Evolutionary conservation across 2,797 vertebrate species (phyloP).

Genomic region (Eutrigla gurnardus): DNA sequence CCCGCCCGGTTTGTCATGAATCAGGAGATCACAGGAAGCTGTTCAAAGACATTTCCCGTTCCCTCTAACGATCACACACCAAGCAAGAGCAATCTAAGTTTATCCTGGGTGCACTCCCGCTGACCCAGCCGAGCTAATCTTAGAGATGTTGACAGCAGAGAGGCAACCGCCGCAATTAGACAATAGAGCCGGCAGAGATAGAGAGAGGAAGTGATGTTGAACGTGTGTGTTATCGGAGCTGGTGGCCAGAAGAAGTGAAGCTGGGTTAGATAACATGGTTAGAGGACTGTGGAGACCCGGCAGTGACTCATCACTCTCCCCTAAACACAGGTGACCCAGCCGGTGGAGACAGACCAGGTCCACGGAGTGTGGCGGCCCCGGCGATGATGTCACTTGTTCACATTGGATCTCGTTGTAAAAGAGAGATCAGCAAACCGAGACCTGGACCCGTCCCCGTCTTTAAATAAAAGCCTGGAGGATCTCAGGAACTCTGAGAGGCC

Average conservation of each 20-base stretch:
- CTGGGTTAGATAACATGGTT: conserved; percentile 46
- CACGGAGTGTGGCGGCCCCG: conserved; percentile 19
- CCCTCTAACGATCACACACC: conserved; percentile 19
- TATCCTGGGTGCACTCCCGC: conserved; percentile 2
- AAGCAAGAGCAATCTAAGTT: conserved; percentile 27
- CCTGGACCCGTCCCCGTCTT: too few relatives aligned
- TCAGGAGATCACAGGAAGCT: conserved; percentile 13
- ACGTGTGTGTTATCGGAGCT: neutral
- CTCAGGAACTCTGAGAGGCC: too few relatives aligned
- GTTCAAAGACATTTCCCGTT: conserved; percentile 4
- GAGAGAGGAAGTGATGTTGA: conserved; percentile 16
- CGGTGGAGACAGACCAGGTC: conserved; percentile 29
- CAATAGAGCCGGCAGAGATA: neutral
- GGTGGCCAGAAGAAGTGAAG: conserved; percentile 25
- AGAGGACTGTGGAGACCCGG: conserved; percentile 26
- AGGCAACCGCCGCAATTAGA: conserved; percentile 21
- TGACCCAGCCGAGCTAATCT: conserved; percentile 45
- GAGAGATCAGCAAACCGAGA: too few relatives aligned
- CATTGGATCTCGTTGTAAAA: too few relatives aligned
- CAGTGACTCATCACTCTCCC: conserved; percentile 54
- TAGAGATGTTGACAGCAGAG: conserved; percentile 22
- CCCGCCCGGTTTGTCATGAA: conserved; percentile 1
- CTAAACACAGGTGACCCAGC: conserved; percentile 46
- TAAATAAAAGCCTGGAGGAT: too few relatives aligned
- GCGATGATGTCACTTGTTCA: conserved; percentile 29